Base-by-base conservation (phyloP, 1,140 invertebrate genomes). In the Conopomorpha cramerella region DNA sequence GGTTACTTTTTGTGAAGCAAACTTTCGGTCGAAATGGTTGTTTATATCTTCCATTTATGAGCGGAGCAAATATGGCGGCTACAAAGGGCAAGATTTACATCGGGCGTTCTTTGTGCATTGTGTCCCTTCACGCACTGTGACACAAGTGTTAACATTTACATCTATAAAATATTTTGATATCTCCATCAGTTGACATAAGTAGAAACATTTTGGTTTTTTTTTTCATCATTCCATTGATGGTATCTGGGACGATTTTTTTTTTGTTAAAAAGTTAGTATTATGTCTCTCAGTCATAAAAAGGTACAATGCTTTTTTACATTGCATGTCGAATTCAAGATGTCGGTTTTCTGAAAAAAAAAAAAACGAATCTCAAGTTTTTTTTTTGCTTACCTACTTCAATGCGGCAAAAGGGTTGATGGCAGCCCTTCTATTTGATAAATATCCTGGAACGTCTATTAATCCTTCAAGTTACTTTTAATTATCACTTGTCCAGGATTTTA, bases 101-200 rank as follows among this genome's bases (percentile, higher is more conserved):
- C 63, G 63, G 54, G 45, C 12, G 4, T 11, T 50, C 48, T 65
- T 73, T 73, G 62, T 70, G 37, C 44, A 43, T 55, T 38, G 27
- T 47, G 56, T 56, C 63, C 51, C 57, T 66, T 64, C 70, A 65
- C 60, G 51, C 48, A 43, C 57, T 67, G 60, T 47, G n/a, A 73
- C 62, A 71, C 68, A 61, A 67, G 66, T 74, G 68, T 67, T 68
- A 71, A 73, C 64, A 67, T 68, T 51, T 58, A 55, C 51, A 46
- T 45, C 62, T 57, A 65, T 71, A 71, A 73, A 73, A 73, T 73
- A 73, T 73, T 73, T 73, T 73, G 68, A 73, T 61, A 63, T 53
- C 68, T 71, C 58, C 60, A 57, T 73, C 62, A 67, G 51, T 57
- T n/a, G n/a, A n/a, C n/a, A n/a, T n/a, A n/a, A n/a, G n/a, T n/a